Percentiles rank a stretch among this genome's conserved stretches.
These are phyloP conservation scores for Philereme transversata DNA, from an alignment of 2,888 invertebrate species.

Conservation along the genomic window DNA sequence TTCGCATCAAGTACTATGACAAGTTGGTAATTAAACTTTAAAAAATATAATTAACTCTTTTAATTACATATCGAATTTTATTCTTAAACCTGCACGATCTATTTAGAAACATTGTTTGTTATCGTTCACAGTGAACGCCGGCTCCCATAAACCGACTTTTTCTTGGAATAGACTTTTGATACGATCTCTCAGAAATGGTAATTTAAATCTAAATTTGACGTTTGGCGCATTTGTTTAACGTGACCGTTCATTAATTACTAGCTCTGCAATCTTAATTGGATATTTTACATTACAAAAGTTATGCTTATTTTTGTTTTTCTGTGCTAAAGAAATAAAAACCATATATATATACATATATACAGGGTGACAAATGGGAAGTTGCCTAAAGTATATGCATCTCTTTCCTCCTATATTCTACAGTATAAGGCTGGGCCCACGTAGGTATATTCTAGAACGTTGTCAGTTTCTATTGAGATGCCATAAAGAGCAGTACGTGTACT, in stretches of 20 bases:
- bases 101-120: slow-evolving; percentile 35
- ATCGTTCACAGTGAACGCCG: slow-evolving; percentile 34
- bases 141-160: slow-evolving; percentile 36
- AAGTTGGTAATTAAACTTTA: too few species aligned
- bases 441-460: too few species aligned
- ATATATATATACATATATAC: too few species aligned
- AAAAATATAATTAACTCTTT: background rate
- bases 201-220: slow-evolving; percentile 31
- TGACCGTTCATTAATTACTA: slow-evolving; percentile 22
- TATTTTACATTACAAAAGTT: slow-evolving; percentile 18
- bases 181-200: slow-evolving; percentile 36
- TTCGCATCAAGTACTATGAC: too few species aligned
- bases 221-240: slow-evolving; percentile 29
- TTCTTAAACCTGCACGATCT: slow-evolving; percentile 27
- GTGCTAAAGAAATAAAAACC: too few species aligned
- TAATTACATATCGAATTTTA: slow-evolving; percentile 12
- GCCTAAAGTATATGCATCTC: too few species aligned
- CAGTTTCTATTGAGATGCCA: too few species aligned
- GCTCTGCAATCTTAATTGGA: slow-evolving; percentile 18
- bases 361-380: too few species aligned
- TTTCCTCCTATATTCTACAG: too few species aligned
- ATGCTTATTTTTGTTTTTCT: slow-evolving; percentile 2
- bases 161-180: slow-evolving; percentile 39
- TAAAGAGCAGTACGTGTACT: too few species aligned
- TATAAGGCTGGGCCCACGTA: too few species aligned